Evolutionary conservation across 2,113 vertebrate species (phyloP).

Genomic region (Tricholaema leucomelas): DNA sequence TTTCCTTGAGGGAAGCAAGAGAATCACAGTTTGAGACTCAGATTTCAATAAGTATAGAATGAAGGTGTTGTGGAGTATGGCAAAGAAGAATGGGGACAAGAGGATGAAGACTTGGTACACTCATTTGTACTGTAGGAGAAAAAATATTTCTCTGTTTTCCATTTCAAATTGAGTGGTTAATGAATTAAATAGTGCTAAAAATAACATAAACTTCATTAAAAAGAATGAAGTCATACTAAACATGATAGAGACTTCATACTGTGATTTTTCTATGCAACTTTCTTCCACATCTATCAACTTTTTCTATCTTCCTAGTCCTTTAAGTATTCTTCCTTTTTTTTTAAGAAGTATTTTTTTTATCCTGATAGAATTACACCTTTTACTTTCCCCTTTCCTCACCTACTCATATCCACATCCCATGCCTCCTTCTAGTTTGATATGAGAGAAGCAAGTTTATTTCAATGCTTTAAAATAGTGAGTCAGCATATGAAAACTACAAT

Average conservation of each 20-base stretch:
- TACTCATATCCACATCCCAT: not conserved
- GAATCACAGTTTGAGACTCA: not conserved
- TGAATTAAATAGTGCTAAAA: not conserved
- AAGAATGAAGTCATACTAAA: not conserved
- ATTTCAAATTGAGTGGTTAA: not conserved
- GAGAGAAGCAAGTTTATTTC: not conserved
- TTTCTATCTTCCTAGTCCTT: not conserved
- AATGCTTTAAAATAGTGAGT: not conserved
- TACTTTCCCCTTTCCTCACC: not conserved
- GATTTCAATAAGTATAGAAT: not conserved
- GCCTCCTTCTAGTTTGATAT: not conserved
- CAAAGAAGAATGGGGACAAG: not conserved
- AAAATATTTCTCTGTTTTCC: not conserved
- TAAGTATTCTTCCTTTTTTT: not conserved
- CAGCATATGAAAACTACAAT: not conserved
- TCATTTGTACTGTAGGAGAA: not conserved
- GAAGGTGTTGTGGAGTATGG: not conserved
- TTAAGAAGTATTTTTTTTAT: not conserved
- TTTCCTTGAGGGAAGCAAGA: not conserved
- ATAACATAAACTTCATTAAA: not conserved
- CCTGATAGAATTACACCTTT: not conserved
- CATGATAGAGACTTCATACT: not conserved
- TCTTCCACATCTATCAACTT: not conserved
- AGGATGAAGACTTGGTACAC: not conserved
- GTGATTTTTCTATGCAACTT: not conserved